Conservation (phyloP, 2,888 invertebrate genomes). For the Zelleria hepariella region DNA sequence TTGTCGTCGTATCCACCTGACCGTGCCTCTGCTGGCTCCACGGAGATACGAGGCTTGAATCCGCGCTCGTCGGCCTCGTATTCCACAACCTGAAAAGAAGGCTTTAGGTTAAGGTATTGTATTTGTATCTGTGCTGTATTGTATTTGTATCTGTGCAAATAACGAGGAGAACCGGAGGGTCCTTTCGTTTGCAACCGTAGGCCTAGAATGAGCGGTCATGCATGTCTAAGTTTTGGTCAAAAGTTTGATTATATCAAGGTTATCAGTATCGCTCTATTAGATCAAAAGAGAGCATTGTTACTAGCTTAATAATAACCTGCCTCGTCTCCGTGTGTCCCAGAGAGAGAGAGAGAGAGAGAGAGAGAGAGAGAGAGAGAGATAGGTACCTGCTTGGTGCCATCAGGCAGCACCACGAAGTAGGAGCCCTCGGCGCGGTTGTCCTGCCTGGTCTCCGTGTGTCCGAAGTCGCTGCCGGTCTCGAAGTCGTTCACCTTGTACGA, state of each 20-base stretch:
- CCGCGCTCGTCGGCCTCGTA: constrained; percentile 81
- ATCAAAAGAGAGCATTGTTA: too few relatives aligned
- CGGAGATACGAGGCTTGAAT: constrained; percentile 76
- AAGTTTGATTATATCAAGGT: too few relatives aligned
- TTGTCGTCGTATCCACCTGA: constrained; percentile 46
- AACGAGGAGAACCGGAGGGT: too few relatives aligned
- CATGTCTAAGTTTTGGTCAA: too few relatives aligned
- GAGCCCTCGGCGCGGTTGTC: constrained; percentile 74
- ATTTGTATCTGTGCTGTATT: too few relatives aligned
- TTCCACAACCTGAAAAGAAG: constrained; percentile 69
- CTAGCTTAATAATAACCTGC: not conserved
- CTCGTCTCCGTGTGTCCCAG: not conserved
- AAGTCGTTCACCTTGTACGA: constrained; percentile 76
- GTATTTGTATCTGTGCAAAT: too few relatives aligned
- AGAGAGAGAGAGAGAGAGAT: too few relatives aligned
- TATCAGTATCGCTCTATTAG: too few relatives aligned
- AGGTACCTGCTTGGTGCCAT: constrained; percentile 77
- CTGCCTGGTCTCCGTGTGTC: constrained; percentile 75
- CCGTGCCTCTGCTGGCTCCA: constrained; percentile 40
- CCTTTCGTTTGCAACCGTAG: too few relatives aligned
- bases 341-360: too few relatives aligned
- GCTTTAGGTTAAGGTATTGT: too few relatives aligned
- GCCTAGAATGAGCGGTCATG: too few relatives aligned
- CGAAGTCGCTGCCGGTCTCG: constrained; percentile 75
- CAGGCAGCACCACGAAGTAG: constrained; percentile 77